Evolutionary conservation across 2,797 vertebrate genomes (phyloP).

Genomic region (Ctenopoma multispine): DNA sequence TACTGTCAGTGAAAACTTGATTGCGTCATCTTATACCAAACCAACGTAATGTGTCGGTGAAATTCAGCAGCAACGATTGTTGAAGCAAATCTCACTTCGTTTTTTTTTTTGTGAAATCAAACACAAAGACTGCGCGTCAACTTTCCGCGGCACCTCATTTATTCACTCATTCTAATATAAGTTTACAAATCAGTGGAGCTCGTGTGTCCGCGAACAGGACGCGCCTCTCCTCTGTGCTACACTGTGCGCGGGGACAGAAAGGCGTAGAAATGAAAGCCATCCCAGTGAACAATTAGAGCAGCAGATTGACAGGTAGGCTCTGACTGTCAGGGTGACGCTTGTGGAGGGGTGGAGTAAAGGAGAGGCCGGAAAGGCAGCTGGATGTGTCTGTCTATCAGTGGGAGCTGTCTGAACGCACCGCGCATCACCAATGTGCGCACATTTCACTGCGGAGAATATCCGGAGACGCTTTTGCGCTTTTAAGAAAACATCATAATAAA

Average conservation of each 20-base stretch:
- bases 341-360: slow-evolving; percentile 97
- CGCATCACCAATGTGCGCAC: slow-evolving; percentile 93
- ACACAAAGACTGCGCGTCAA: slow-evolving; percentile 3
- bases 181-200: slow-evolving; percentile 29
- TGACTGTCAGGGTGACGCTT: slow-evolving; percentile 99
- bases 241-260: slow-evolving; percentile 9
- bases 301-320: slow-evolving; percentile 99
- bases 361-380: slow-evolving; percentile 96
- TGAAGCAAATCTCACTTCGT: background rate
- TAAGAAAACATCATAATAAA: slow-evolving; percentile 83
- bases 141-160: slow-evolving; percentile 34
- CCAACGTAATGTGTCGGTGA: background rate
- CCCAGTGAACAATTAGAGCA: slow-evolving; percentile 89
- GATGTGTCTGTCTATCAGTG: slow-evolving; percentile 99
- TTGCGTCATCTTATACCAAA: background rate
- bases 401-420: slow-evolving; percentile 95
- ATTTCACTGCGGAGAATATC: slow-evolving; percentile 87
- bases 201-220: slow-evolving; percentile 31
- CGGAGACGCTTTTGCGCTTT: slow-evolving; percentile 82
- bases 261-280: slow-evolving; percentile 82
- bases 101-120: background rate
- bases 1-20: background rate
- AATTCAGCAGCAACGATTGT: background rate
- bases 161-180: slow-evolving; percentile 24
- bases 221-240: background rate